Percentiles rank a stretch among this genome's conserved stretches.
phyloP scores from a whole-genome alignment of 2,113 vertebrate species.

The Gracilinanus agilis region DNA sequence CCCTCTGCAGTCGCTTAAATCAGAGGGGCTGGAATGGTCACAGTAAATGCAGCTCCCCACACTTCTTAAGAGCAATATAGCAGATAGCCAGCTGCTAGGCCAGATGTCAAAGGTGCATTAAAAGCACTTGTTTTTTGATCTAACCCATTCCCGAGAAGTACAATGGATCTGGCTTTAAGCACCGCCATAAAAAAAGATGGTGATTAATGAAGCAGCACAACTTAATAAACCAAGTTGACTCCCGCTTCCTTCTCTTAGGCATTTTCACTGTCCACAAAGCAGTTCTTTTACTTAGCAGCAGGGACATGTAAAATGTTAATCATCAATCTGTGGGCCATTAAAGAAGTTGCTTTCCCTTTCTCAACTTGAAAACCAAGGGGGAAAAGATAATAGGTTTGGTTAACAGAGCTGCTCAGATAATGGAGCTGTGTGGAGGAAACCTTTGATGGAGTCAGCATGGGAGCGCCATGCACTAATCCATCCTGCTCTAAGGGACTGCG shows the following conservation, averaged over 20 bases:
- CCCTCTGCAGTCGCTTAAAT: slow-evolving; percentile 87
- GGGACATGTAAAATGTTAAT: slow-evolving; percentile 90
- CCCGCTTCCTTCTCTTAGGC: slow-evolving; percentile 83
- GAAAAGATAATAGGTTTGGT: slow-evolving; percentile 89
- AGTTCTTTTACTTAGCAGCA: slow-evolving; percentile 88
- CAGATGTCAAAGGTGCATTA: slow-evolving; percentile 91
- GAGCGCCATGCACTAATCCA: slow-evolving; percentile 78
- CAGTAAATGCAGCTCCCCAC: slow-evolving; percentile 84
- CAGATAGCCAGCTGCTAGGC: slow-evolving; percentile 88
- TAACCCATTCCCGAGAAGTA: slow-evolving; percentile 82
- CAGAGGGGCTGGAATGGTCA: slow-evolving; percentile 86
- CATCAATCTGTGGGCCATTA: slow-evolving; percentile 89
- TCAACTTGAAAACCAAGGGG: slow-evolving; percentile 87
- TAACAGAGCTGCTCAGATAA: slow-evolving; percentile 87
- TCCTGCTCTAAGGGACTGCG: slow-evolving; percentile 75
- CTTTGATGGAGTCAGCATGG: slow-evolving; percentile 82
- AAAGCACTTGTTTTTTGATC: slow-evolving; percentile 86
- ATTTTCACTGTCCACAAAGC: slow-evolving; percentile 88
- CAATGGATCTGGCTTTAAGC: slow-evolving; percentile 86
- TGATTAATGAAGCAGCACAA: slow-evolving; percentile 88
- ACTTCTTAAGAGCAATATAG: slow-evolving; percentile 85
- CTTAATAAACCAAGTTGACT: slow-evolving; percentile 87
- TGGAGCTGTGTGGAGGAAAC: slow-evolving; percentile 82
- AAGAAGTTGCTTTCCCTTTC: slow-evolving; percentile 87
- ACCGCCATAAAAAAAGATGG: slow-evolving; percentile 85